Percentiles rank a stretch among this genome's conserved stretches.
phyloP scores from a whole-genome alignment of 2,888 invertebrate genomes.

The Cephonodes hylas region DNA sequence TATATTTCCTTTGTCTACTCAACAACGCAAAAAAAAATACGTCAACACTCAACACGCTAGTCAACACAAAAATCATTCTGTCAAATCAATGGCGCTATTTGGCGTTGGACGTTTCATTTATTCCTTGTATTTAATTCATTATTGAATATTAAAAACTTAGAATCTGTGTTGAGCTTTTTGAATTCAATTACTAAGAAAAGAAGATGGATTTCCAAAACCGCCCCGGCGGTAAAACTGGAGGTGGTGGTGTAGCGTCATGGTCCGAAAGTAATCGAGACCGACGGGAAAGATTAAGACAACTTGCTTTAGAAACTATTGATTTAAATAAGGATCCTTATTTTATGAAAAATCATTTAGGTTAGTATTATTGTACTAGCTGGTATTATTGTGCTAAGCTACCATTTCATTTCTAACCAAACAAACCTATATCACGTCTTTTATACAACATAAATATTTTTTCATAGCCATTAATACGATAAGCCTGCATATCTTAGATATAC shows the following conservation, averaged over 20 bases:
- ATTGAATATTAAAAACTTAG: not conserved
- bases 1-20: too few relatives aligned
- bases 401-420: not conserved
- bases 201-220: constrained; percentile 99
- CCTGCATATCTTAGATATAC: too few relatives aligned
- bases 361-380: too few relatives aligned
- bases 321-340: constrained; percentile 99
- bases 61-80: not conserved
- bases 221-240: constrained; percentile 99
- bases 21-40: too few relatives aligned
- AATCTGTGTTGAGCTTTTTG: not conserved
- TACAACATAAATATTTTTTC: too few relatives aligned
- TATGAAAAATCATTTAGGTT: constrained; percentile 99
- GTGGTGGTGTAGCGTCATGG: constrained; percentile 99
- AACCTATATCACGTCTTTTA: too few relatives aligned
- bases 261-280: constrained; percentile 99
- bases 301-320: constrained; percentile 99
- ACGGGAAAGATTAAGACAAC: constrained; percentile 95
- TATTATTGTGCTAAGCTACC: too few relatives aligned
- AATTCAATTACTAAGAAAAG: not conserved
- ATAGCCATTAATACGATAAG: too few relatives aligned
- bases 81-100: too few relatives aligned
- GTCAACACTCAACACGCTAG: not conserved
- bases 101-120: not conserved
- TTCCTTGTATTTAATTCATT: not conserved